Evolutionary conservation across 2,888 invertebrate species (phyloP), one percentile per base, ranked within the genome.

Genomic region (Xylophagus ater): DNA sequence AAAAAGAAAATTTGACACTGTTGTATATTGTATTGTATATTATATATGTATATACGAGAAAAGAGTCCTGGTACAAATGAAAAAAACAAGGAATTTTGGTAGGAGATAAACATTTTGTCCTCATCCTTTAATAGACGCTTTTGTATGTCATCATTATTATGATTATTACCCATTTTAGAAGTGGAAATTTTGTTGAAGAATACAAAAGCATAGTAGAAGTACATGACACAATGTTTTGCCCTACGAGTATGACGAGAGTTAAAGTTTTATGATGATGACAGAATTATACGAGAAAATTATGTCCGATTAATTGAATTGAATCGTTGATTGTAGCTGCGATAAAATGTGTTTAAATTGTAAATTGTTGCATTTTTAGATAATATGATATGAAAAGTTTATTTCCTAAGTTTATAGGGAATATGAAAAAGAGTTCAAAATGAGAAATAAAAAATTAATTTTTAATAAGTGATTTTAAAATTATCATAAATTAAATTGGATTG

Each of bases 251-350:
- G 31, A 34, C 30, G 28, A 40, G 19, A 24, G 19, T 18, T 14
- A 31, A 37, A 17, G 25, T 44, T 44, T 44, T 42, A 44, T 42
- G 40, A 37, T 34, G 28, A 44, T 44, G 40, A 33, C 38, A 39
- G 44, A 38, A 39, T 44, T 44, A 44, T 43, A 34, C 19, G 30
- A 32, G 14, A 35, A 34, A 44, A 37, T 44, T 42, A 42, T 44
- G 40, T 33, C 37, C 20, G 34, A 40, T 42, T 44, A 44, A 44
- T 44, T 44, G 44, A 44, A 44, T 40, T 28, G 31, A 40, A 44
- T 33, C 31, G 42, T 42, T 24, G n/a, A n/a, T n/a, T n/a, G n/a
- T n/a, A n/a, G n/a, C n/a, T n/a, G n/a, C n/a, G n/a, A n/a, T n/a
- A n/a, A n/a, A n/a, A n/a, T n/a, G n/a, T n/a, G n/a, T n/a, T n/a